phyloP scores from a whole-genome alignment of 2,888 invertebrate species.

The Podabrus alpinus region DNA sequence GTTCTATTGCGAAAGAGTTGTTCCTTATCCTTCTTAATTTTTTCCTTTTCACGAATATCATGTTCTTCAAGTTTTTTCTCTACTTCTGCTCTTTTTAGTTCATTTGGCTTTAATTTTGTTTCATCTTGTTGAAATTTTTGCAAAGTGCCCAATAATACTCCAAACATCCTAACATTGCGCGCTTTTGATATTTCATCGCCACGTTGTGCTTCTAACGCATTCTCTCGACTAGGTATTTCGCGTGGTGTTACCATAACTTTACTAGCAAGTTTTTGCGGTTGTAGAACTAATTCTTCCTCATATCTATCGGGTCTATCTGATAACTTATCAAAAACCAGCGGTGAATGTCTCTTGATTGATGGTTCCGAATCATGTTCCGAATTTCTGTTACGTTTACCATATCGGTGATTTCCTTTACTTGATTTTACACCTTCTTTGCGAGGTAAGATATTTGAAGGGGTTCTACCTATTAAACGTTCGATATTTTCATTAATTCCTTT shows the following conservation, averaged over 20 bases:
- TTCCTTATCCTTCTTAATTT: slow-evolving; percentile 79
- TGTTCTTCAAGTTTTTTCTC: slow-evolving; percentile 94
- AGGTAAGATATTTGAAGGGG: slow-evolving; percentile 59
- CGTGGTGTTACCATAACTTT: slow-evolving; percentile 77
- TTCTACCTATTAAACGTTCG: slow-evolving; percentile 75
- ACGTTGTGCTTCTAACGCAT: slow-evolving; percentile 80
- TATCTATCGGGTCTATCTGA: too few species aligned
- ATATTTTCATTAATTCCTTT: slow-evolving; percentile 73
- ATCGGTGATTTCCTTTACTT: slow-evolving; percentile 49
- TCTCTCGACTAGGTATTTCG: slow-evolving; percentile 82
- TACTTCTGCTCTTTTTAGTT: slow-evolving; percentile 81
- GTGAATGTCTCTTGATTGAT: slow-evolving; percentile 45
- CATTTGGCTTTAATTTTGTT: slow-evolving; percentile 83
- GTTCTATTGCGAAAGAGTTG: slow-evolving; percentile 84
- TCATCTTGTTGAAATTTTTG: slow-evolving; percentile 96
- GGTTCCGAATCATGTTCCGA: slow-evolving; percentile 49
- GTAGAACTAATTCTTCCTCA: too few species aligned
- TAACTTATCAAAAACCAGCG: slow-evolving; percentile 54
- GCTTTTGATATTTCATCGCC: slow-evolving; percentile 79
- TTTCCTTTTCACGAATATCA: slow-evolving; percentile 83
- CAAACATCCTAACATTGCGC: slow-evolving; percentile 94
- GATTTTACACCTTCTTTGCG: slow-evolving; percentile 17
- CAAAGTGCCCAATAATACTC: slow-evolving; percentile 89
- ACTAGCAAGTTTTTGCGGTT: slow-evolving; percentile 66
- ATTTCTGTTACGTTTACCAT: slow-evolving; percentile 35